Percentiles rank a stretch among this genome's conserved stretches.
phyloP scores from a whole-genome alignment of 2,113 vertebrate species.

The Acanthisitta chloris region DNA sequence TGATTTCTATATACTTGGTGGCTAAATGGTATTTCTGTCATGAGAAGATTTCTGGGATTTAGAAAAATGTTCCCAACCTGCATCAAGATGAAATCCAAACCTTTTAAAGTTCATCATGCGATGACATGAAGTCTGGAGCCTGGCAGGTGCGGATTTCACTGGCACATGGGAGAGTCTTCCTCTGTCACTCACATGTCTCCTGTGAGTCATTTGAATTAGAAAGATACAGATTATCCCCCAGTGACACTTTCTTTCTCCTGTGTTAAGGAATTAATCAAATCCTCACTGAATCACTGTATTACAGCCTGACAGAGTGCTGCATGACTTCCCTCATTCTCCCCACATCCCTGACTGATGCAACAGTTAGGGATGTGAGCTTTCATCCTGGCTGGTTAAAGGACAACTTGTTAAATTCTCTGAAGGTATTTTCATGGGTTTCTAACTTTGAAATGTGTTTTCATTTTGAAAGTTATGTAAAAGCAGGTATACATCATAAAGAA shows the following conservation, averaged over 20 bases:
- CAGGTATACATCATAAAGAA: not conserved
- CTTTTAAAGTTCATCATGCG: not conserved
- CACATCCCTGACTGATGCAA: no score
- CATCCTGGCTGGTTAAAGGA: not conserved
- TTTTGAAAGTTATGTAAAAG: not conserved
- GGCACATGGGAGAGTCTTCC: not conserved
- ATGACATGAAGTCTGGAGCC: not conserved
- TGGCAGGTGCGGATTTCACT: not conserved
- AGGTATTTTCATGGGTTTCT: not conserved
- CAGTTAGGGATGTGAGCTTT: not conserved
- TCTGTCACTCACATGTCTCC: not conserved
- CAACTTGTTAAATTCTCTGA: not conserved
- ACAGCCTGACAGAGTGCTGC: rapidly evolving
- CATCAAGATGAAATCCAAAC: not conserved
- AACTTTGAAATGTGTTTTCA: not conserved
- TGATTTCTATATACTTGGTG: not conserved
- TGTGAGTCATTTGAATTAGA: not conserved
- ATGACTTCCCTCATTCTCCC: not conserved
- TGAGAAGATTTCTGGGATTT: not conserved
- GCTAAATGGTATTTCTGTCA: not conserved
- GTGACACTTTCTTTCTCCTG: not conserved
- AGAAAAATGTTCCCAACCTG: not conserved
- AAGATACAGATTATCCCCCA: not conserved
- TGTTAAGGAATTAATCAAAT: not conserved
- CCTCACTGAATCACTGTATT: not conserved